phyloP scores from a whole-genome alignment of 2,113 vertebrate genomes.

The Mus musculus region DNA sequence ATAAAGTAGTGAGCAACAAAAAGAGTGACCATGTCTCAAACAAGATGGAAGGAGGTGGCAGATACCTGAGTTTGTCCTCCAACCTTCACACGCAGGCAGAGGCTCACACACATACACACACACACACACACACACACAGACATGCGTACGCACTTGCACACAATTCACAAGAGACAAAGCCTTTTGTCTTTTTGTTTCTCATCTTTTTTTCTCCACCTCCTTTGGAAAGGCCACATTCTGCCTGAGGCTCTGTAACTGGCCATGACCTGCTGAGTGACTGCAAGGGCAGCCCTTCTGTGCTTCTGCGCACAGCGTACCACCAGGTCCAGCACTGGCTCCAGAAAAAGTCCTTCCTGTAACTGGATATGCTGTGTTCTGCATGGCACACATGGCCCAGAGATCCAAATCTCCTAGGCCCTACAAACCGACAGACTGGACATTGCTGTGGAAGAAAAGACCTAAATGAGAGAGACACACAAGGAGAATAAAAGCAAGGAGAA shows the following conservation, averaged over 20 bases:
- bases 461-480: background rate
- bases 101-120: background rate
- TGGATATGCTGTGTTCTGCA: background rate
- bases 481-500: background rate
- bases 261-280: rapidly evolving
- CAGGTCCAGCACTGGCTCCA: background rate
- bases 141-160: background rate
- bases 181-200: background rate
- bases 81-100: background rate
- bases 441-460: rapidly evolving
- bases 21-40: background rate
- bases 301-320: background rate
- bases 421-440: background rate
- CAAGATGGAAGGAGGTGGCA: no score
- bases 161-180: background rate
- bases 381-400: rapidly evolving
- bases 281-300: background rate
- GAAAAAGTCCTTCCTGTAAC: background rate
- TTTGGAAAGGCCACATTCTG: background rate
- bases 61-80: background rate
- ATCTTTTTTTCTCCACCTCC: background rate
- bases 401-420: background rate
- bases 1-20: background rate
- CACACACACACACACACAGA: no score
- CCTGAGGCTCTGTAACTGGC: background rate